These are phyloP conservation scores for Arizona elegans DNA, from an alignment of 2,113 vertebrate genomes.

Conservation along the genomic window DNA sequence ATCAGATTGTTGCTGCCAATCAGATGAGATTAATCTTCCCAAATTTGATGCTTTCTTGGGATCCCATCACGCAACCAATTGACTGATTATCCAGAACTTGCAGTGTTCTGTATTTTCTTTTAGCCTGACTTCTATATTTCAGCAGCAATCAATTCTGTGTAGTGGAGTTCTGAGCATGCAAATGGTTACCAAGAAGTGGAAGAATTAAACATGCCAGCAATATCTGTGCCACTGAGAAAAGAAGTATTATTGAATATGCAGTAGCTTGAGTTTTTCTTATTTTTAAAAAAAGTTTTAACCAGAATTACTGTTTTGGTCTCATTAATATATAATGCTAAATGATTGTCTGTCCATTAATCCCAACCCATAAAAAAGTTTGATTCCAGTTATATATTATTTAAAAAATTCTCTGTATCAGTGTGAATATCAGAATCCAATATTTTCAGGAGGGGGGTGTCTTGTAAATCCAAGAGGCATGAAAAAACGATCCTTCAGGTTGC, in stretches of 20 bases:
- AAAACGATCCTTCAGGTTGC: neutral
- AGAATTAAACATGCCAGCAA: neutral
- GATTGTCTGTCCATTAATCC: neutral
- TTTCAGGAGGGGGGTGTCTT: neutral
- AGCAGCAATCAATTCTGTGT: neutral
- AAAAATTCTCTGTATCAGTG: neutral
- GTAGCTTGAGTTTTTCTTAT: neutral
- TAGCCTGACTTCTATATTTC: neutral
- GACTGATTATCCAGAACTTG: neutral
- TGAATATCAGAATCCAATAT: neutral
- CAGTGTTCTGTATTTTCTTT: neutral
- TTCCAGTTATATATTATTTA: neutral
- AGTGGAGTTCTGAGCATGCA: neutral
- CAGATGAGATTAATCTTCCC: neutral
- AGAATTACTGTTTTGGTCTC: neutral
- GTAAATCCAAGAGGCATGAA: neutral
- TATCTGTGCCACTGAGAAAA: neutral
- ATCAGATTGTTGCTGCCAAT: neutral
- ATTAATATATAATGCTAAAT: neutral
- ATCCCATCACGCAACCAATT: neutral
- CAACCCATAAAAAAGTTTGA: neutral
- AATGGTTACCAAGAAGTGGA: neutral
- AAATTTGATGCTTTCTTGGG: neutral
- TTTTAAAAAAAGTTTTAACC: neutral
- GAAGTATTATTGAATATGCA: neutral